Evolutionary conservation across 2,888 invertebrate genomes (phyloP), one percentile per base, ranked within the genome.

Genomic region (Lepidochrysops patricia): DNA sequence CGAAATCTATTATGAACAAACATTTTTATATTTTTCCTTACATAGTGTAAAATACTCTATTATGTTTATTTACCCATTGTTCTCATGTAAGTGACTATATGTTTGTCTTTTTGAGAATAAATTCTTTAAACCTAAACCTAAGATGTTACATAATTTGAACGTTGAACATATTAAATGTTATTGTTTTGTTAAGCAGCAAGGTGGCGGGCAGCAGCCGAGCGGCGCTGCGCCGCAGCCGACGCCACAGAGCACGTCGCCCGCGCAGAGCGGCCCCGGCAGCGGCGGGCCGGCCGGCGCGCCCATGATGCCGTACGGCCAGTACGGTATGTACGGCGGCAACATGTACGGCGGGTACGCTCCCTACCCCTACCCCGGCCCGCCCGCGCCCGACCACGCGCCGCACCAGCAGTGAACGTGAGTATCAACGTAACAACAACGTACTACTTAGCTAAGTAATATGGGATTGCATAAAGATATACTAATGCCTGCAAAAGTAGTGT

Each of bases 251-350:
- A 68, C 70, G 34, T 63, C 69, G 23, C 67, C 71, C 63, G 54
- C 54, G 12, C 29, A 29, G 32, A 54, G 54, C 54, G 54, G 54
- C 15, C 54, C 54, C 29, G 54, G 54, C 15, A 32, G 54, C 6
- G 63, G 64, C 15, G 64, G 65, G 54, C 65, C 66, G 35, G 61
- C 65, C 57, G 60, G 66, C 66, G 65, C 65, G 61, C 64, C 64
- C 25, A 57, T 68, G 66, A 67, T 61, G 70, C 73, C 68, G 77
- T 79, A 76, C 74, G 71, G 69, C 62, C 73, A 80, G 77, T 83
- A 85, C 79, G 75, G 77, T 60, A 74, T 80, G 72, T 87, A 87
- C 77, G 78, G 74, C 65, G 76, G 76, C 65, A 75, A 75, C 65
- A 75, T 83, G 65, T 82, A 82, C 77, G 82, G 78, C 62, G 80